Base-by-base conservation (phyloP, 1,140 invertebrate genomes). In the Caenorhabditis latens region DNA sequence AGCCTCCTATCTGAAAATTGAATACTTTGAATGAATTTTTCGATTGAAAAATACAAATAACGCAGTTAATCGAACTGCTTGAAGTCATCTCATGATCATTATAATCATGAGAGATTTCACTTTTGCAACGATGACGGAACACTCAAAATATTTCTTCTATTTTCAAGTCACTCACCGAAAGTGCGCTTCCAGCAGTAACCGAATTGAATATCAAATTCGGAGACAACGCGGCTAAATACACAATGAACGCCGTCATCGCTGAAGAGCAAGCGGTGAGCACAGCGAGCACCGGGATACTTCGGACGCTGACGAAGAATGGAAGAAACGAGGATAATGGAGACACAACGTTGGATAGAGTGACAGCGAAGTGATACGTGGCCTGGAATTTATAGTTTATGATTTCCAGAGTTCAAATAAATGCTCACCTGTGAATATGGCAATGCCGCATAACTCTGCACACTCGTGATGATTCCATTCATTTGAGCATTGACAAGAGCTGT, bases 381-480 rank as follows among this genome's bases (percentile, higher is more conserved):
- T 89, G 84, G 1, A 89, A 89, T n/a, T 1, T 11, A 53, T 14
- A 75, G 21, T 21, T n/a, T 11, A 11, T 9, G 5, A 21, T 46
- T 46, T 75, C 40, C 42, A 14, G 24, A 13, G 32, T 24, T 24
- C 11, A 53, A 53, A 53, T 53, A 14, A 53, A 53, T 11, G 50
- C 42, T 53, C 55, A 89, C 89, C 88, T 95, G 95, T 4, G 96
- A 96, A 92, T 97, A 98, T 0, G 97, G 96, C 83, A 96, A 93
- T 93, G 95, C 96, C 0, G 96, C 96, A 92, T 95, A 98, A 0
- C 96, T 95, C 92, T 97, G 96, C 79, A 97, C 95, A 82, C 96
- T 95, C 6, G 96, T 95, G 84, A 97, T 94, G 65, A 96, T 94
- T 65, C 89, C 89, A 84, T 90, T 90, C 89, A 90, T 90, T 65